Percentiles rank a stretch among this genome's conserved stretches.
Evolutionary conservation across 2,888 invertebrate genomes (phyloP).

Genomic region (Luperina testacea): DNA sequence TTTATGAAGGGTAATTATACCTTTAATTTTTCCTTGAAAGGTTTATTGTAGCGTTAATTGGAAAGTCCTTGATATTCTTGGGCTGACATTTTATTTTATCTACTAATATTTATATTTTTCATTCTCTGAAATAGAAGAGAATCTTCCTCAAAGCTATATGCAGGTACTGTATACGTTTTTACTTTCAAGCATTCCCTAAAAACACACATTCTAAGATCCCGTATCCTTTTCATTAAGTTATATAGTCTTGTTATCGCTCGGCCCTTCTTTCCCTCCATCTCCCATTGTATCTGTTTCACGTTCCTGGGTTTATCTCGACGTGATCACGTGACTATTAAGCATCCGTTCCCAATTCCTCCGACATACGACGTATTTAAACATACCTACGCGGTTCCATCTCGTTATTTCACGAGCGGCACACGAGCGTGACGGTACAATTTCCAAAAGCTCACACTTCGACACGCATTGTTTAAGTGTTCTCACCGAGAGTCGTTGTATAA

Average conservation of each 20-base stretch:
- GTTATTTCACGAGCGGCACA: conserved; percentile 25
- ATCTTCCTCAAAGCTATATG: neutral
- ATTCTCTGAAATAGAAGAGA: neutral
- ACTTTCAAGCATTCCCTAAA: neutral
- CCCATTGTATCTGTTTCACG: conserved; percentile 45
- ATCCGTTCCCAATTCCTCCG: conserved; percentile 18
- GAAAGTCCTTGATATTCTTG: neutral
- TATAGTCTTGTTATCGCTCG: conserved; percentile 48
- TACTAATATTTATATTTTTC: neutral
- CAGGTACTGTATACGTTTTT: neutral
- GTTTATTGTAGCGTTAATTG: neutral
- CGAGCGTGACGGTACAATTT: conserved; percentile 32
- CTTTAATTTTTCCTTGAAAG: neutral
- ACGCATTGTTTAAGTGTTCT: conserved; percentile 19
- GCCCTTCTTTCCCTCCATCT: conserved; percentile 1
- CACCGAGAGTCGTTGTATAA: conserved; percentile 1
- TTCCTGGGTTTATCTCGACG: conserved; percentile 23
- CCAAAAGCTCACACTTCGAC: conserved; percentile 28
- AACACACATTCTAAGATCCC: conserved; percentile 14
- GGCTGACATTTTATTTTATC: neutral
- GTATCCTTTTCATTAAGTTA: conserved; percentile 37
- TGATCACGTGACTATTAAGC: conserved; percentile 31
- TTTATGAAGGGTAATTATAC: neutral
- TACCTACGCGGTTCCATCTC: conserved; percentile 13
- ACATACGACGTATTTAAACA: conserved; percentile 25